phyloP scores from a whole-genome alignment of 1,140 invertebrate genomes.

The Grapholita molesta region DNA sequence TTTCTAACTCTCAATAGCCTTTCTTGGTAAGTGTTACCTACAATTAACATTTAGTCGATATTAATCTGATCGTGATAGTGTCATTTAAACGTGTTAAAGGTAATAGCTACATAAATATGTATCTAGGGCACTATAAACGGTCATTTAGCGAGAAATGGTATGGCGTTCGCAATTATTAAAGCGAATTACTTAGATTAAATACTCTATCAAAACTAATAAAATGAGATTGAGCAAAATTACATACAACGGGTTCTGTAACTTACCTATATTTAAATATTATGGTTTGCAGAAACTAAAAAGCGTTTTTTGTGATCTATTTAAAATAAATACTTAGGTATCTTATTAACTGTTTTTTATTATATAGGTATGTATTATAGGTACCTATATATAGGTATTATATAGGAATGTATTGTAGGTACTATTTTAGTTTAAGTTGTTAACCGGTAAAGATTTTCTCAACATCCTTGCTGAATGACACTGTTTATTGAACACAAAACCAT shows the following conservation, averaged over 20 bases:
- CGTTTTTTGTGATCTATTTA: too few species aligned
- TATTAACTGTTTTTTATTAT: too few species aligned
- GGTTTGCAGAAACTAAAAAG: too few species aligned
- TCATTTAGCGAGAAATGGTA: neutral
- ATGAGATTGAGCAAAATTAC: neutral
- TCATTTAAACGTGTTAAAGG: neutral
- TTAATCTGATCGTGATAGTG: conserved; percentile 1
- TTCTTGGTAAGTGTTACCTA: conserved; percentile 12
- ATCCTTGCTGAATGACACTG: neutral
- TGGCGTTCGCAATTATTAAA: neutral
- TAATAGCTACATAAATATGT: neutral
- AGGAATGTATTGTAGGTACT: too few species aligned
- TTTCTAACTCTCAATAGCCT: neutral
- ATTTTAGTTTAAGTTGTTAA: too few species aligned
- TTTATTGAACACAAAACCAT: conserved; percentile 14
- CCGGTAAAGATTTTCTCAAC: too few species aligned
- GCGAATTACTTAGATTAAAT: neutral
- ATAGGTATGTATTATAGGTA: too few species aligned
- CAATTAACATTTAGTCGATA: neutral
- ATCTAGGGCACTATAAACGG: neutral
- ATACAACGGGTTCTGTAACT: too few species aligned
- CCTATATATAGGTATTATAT: too few species aligned
- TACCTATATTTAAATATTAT: too few species aligned
- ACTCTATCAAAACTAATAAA: neutral
- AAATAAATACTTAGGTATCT: too few species aligned